phyloP scores from a whole-genome alignment of 2,113 vertebrate species.

The Neomonachus schauinslandi region DNA sequence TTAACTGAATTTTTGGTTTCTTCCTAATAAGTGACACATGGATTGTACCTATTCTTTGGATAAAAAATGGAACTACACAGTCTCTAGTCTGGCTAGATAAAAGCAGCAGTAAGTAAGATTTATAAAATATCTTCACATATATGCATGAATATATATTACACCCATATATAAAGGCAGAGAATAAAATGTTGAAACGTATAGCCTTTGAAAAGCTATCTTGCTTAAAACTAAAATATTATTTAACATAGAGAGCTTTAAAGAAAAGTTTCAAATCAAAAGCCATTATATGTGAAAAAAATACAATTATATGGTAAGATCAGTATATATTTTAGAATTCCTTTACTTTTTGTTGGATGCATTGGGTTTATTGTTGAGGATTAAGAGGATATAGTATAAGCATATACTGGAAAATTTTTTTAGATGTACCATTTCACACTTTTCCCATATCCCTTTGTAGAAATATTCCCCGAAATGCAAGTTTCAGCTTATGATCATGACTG shows the following conservation, averaged over 20 bases:
- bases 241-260: slow-evolving; percentile 6
- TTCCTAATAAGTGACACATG: slow-evolving; percentile 84
- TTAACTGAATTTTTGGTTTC: slow-evolving; percentile 59
- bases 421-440: not conserved
- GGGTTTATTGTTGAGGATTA: slow-evolving; percentile 48
- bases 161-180: not conserved
- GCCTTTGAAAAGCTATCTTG: slow-evolving; percentile 30
- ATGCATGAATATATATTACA: not conserved
- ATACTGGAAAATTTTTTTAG: not conserved
- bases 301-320: not conserved
- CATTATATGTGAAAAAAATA: slow-evolving; percentile 50
- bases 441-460: slow-evolving; percentile 81
- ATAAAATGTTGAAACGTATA: not conserved
- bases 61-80: slow-evolving; percentile 87
- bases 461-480: slow-evolving; percentile 87
- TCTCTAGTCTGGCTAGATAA: slow-evolving; percentile 87
- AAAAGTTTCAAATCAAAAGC: slow-evolving; percentile 41
- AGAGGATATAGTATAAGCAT: not conserved
- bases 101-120: slow-evolving; percentile 87
- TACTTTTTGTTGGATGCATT: not conserved
- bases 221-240: slow-evolving; percentile 38
- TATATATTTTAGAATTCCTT: not conserved
- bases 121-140: slow-evolving; percentile 28
- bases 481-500: slow-evolving; percentile 85
- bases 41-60: slow-evolving; percentile 90